A percentile compares a stretch with the other conserved stretches of the same genome.
Conservation (phyloP, 2,888 invertebrate species). For the Danaus chrysippus region DNA sequence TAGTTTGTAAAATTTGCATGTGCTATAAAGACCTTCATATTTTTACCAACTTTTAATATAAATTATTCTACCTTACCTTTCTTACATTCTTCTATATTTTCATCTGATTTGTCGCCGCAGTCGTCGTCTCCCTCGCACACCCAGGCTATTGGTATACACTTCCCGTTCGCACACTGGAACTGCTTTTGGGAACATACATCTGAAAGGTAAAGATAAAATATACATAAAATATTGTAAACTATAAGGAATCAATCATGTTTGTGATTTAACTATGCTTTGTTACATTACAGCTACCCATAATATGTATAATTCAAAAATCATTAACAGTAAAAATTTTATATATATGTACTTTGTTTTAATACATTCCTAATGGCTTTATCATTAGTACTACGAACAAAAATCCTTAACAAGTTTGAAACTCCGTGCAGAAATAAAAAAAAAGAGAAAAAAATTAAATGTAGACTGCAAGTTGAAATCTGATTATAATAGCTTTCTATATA, state of each 20-base stretch:
- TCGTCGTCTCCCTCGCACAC: conserved; percentile 89
- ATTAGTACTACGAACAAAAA: no score
- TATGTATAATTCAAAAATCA: no score
- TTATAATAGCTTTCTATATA: conserved; percentile 23
- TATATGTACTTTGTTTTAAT: no score
- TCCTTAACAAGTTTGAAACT: no score
- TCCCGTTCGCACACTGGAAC: conserved; percentile 86
- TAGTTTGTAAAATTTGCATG: no score
- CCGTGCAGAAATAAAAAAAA: no score
- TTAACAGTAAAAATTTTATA: no score
- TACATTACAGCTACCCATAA: no score
- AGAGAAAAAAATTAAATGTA: conserved; percentile 16
- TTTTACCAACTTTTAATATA: neutral
- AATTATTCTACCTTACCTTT: conserved; percentile 70
- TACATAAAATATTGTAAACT: neutral
- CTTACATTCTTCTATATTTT: conserved; percentile 84
- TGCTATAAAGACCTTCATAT: neutral
- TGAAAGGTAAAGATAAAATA: conserved; percentile 40
- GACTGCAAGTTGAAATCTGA: conserved; percentile 14
- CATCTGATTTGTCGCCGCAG: conserved; percentile 91
- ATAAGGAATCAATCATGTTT: no score
- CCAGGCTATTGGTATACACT: conserved; percentile 87
- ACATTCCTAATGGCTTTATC: no score
- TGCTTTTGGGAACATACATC: conserved; percentile 83
- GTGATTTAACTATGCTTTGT: no score